phyloP scores from a whole-genome alignment of 64 coral and sea anemone species.

The Anthopleura sola region DNA sequence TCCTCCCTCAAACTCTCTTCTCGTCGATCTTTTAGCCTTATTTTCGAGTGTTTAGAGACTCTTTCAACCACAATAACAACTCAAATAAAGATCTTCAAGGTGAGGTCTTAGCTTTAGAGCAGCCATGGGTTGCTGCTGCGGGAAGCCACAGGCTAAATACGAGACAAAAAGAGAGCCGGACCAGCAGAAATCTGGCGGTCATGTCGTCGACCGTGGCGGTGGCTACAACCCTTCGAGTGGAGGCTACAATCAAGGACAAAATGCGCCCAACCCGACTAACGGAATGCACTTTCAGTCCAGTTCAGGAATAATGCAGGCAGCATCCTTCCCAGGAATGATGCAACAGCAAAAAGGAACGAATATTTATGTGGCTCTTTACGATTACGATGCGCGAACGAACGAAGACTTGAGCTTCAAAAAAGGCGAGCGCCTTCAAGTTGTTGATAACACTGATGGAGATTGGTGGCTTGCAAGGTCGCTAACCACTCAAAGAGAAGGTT shows the following conservation, averaged over 20 bases:
- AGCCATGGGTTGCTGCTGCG: conserved; percentile 99
- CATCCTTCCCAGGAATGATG: conserved; percentile 47
- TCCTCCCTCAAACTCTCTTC: conserved; percentile 9
- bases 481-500: conserved; percentile 73
- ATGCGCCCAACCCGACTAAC: background rate
- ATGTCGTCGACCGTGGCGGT: background rate
- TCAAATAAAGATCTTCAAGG: background rate
- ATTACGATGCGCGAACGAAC: conserved; percentile 95
- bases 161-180: conserved; percentile 48
- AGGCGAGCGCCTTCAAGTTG: conserved; percentile 89
- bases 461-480: conserved; percentile 98
- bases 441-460: conserved; percentile 95
- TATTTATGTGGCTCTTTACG: conserved; percentile 94
- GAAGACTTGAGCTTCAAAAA: conserved; percentile 99
- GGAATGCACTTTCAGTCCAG: conserved; percentile 30
- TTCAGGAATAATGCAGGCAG: conserved; percentile 18
- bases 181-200: conserved; percentile 24
- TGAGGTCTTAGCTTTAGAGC: conserved; percentile 42
- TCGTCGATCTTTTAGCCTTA: conserved; percentile 12
- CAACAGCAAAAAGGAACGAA: conserved; percentile 55
- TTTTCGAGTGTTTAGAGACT: conserved; percentile 10
- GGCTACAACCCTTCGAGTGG: conserved; percentile 13
- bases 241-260: conserved; percentile 28
- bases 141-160: conserved; percentile 69
- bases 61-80: background rate